Conservation (phyloP, 2,888 invertebrate genomes). For the Lucinisca nassula region DNA sequence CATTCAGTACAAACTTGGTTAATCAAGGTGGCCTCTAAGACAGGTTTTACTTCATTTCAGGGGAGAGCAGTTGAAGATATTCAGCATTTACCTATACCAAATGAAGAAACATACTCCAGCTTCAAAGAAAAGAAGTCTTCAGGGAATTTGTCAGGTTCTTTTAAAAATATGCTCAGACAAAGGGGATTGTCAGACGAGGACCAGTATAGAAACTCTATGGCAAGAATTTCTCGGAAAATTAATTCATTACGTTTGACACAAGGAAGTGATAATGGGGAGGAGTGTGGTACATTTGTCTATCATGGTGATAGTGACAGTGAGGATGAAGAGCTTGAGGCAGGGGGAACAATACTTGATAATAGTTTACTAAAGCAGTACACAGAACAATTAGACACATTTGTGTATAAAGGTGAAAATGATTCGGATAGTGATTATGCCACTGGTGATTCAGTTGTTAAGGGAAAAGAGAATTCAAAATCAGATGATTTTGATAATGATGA, state of each 20-base stretch:
- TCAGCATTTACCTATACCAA: slow-evolving; percentile 41
- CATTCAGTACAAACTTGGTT: too few species aligned
- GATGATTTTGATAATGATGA: slow-evolving; percentile 35
- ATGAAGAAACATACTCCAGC: slow-evolving; percentile 23
- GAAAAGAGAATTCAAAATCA: background rate
- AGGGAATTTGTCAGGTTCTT: slow-evolving; percentile 44
- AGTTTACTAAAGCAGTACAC: slow-evolving; percentile 57
- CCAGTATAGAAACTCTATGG: slow-evolving; percentile 46
- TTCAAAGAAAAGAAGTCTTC: slow-evolving; percentile 26
- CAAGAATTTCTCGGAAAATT: slow-evolving; percentile 56
- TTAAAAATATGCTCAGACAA: slow-evolving; percentile 51
- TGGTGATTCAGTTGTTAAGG: slow-evolving; percentile 13
- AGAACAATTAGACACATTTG: slow-evolving; percentile 57
- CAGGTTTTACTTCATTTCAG: too few species aligned
- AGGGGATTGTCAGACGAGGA: slow-evolving; percentile 54
- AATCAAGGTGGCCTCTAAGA: too few species aligned
- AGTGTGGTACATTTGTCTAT: slow-evolving; percentile 52
- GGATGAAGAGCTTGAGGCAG: slow-evolving; percentile 61
- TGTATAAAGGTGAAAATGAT: slow-evolving; percentile 55
- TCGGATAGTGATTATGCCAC: slow-evolving; percentile 53
- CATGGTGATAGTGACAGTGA: slow-evolving; percentile 21
- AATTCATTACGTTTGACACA: slow-evolving; percentile 51
- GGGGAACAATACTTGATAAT: slow-evolving; percentile 55
- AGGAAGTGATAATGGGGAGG: slow-evolving; percentile 14
- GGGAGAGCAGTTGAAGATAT: slow-evolving; percentile 33